Evolutionary conservation across 2,888 invertebrate genomes (phyloP), one percentile per base, ranked within the genome.

Genomic region (Oscheius myriophilus): DNA sequence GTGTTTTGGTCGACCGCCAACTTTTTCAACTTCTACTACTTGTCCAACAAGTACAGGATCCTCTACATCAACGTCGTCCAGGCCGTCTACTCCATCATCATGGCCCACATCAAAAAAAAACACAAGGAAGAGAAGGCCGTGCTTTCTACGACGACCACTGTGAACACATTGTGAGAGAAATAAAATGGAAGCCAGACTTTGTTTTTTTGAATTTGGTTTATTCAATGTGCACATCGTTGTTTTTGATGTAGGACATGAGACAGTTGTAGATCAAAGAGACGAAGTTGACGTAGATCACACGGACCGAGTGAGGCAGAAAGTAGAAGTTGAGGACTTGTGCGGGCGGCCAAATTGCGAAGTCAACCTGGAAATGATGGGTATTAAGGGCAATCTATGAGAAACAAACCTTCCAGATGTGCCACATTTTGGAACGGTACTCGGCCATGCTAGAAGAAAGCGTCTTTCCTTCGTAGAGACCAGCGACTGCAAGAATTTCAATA

Each of bases 321-420:
- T 92, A 93, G 88, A 96, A 96, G 87, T 95, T 96, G n/a, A 96
- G 89, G 51, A 93, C 89, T 87, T 96, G 95, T 0, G 94, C 94
- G 7, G 93, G 92, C 0, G 95, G 95, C 95, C 95, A 95, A 33
- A 95, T 91, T 7, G 93, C 86, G 93, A 94, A 95, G 87, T 96
- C 95, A 0, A 77, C 70, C 33, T 33, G 9, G 33, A 33, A 33
- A 33, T 33, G 33, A 33, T 33, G 33, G 9, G 33, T 6, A 33
- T 33, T 3, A 33, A 9, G 33, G 33, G 33, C 3, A 33, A 9
- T 6, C 4, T 6, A 9, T 6, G 33, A 33, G 33, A 33, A 33
- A 33, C 33, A 6, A 33, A 33, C 33, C 39, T 23, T 61, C 61
- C 61, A 61, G 18, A 61, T 61, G 18, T 61, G 61, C 61, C 61